Base-by-base conservation (phyloP, 2,797 vertebrate genomes). In the Rousettus madagascariensis region DNA sequence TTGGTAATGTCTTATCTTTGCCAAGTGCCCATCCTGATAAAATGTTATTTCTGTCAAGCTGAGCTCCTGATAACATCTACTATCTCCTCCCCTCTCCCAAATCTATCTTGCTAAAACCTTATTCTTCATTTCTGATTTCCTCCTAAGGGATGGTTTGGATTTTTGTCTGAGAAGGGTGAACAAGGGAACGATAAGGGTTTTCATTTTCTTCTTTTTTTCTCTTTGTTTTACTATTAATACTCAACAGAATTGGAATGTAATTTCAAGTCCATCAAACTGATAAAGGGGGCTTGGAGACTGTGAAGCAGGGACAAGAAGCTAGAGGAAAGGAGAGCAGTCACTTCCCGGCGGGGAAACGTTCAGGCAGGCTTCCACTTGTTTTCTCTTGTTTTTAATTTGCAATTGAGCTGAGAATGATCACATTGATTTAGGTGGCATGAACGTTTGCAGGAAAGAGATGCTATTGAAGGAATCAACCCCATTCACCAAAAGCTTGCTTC, bases 1-100 rank as follows among this genome's bases (percentile, higher is more conserved):
- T 96, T 86, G 96, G 97, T 97, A 98, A 98, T 3, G 6, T 92
- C 53, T 98, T 98, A 97, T 98, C 98, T 98, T 98, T 98, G 97
- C 97, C 97, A 98, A 97, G 88, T 94, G 98, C 79, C 86, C 51
- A 75, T 98, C 97, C 96, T 96, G 97, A 98, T 98, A 97, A 96
- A 92, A 55, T 46, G 51, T 94, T 98, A 95, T 97, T 97, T 98
- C 98, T 2, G 80, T 98, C 95, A 97, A 95, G 90, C 95, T 59
- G 95, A 98, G 91, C 95, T 97, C 46, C 89, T 78, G 97, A 98
- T 98, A 96, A 97, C 97, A 97, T 98, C 97, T 97, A 92, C 41
- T 38, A 61, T 87, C 97, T 59, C 15, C 55, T 95, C 93, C 69
- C 75, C 71, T 96, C 96, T 92, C 74, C 88, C 61, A 66, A 91